Percentiles rank a stretch among this genome's conserved stretches.
phyloP scores from a whole-genome alignment of 1,140 invertebrate genomes.

The Dermatophagoides farinae region DNA sequence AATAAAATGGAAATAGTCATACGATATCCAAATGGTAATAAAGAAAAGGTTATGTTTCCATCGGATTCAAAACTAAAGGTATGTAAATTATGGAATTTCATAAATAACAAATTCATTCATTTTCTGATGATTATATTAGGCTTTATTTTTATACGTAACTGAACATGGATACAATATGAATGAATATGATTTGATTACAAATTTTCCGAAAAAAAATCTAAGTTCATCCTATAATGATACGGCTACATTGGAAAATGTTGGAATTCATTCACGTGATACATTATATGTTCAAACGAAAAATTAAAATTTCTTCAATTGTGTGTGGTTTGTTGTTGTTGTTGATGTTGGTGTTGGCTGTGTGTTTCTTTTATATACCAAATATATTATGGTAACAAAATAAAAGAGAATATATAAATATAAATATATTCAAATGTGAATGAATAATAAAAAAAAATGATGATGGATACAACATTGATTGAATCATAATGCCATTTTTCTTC shows the following conservation, averaged over 20 bases:
- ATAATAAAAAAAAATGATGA: no score
- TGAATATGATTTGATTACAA: constrained; percentile 31
- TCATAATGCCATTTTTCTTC: constrained; percentile 66
- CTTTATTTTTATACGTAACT: constrained; percentile 25
- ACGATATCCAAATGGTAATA: constrained; percentile 28
- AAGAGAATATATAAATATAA: no score
- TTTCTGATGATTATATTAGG: constrained; percentile 24
- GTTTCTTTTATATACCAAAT: no score
- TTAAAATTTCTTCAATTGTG: constrained; percentile 3
- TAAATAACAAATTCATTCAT: neutral
- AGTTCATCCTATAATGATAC: constrained; percentile 22
- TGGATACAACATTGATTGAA: no score
- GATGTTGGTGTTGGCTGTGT: no score
- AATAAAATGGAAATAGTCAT: constrained; percentile 25
- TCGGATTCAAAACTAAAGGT: constrained; percentile 28
- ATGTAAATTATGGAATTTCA: constrained; percentile 3
- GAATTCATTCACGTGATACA: constrained; percentile 29
- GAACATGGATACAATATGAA: constrained; percentile 26
- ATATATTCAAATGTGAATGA: neutral
- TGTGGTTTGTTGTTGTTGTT: neutral
- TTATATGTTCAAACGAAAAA: constrained; percentile 28
- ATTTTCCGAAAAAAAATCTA: constrained; percentile 28
- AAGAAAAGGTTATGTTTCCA: constrained; percentile 26
- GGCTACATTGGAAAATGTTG: constrained; percentile 26
- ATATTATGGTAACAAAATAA: neutral